These are phyloP conservation scores for Salarias fasciatus DNA, from an alignment of 2,797 vertebrate genomes.

Conservation along the genomic window DNA sequence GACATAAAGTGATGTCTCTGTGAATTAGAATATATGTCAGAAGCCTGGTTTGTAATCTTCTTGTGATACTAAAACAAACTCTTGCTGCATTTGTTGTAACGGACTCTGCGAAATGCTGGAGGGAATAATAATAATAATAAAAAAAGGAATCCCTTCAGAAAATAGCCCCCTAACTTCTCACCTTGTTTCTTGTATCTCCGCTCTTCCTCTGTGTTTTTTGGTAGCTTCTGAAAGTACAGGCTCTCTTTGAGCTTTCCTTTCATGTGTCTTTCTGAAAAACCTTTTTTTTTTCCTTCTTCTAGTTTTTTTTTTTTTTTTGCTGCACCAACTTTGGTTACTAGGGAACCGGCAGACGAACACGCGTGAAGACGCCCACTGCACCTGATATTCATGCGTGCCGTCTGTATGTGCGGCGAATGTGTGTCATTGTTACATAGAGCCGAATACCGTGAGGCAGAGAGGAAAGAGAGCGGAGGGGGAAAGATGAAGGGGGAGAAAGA, in stretches of 20 bases:
- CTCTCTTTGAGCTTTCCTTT: neutral
- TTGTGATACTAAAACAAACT: no score
- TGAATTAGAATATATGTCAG: no score
- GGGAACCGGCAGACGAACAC: conserved; percentile 58
- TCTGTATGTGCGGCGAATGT: conserved; percentile 8
- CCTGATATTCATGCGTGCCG: conserved; percentile 18
- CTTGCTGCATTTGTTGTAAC: no score
- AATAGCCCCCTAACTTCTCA: no score
- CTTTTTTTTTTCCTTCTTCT: no score
- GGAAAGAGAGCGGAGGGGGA: conserved; percentile 7
- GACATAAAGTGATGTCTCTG: no score
- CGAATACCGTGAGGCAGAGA: conserved; percentile 21
- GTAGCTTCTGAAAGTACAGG: neutral
- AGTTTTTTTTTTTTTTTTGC: neutral
- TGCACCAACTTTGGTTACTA: conserved; percentile 62
- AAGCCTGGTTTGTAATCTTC: no score
- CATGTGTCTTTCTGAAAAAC: conserved; percentile 3
- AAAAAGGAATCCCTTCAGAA: no score
- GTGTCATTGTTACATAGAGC: conserved; percentile 15
- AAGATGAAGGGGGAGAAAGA: conserved; percentile 12
- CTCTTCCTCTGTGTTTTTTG: neutral
- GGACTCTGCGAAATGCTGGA: no score
- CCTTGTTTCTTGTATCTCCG: no score
- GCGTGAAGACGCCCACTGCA: conserved; percentile 27
- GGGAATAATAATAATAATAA: no score